Base-by-base conservation (phyloP, 1,140 invertebrate genomes). In the Pachypsylla venusta region DNA sequence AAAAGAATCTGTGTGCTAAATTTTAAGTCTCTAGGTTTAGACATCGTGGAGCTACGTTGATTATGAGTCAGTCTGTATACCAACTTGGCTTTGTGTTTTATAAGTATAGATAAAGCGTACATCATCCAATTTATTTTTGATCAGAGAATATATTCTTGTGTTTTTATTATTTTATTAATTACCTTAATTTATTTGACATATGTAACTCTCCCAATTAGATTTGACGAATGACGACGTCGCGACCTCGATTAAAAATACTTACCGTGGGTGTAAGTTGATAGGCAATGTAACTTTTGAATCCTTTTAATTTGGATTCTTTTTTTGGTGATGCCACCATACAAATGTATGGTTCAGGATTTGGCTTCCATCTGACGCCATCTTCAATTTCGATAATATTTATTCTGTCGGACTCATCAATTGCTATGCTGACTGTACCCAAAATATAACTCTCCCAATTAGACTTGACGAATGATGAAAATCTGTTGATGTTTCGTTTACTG, bases 301-400 rank as follows among this genome's bases (percentile, higher is more conserved):
- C 94, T 70, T 96, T 96, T 61, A 98, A 81, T 75, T 98, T 98
- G 0, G 88, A 84, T 74, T 96, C 93, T 68, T 98, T 98, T 68
- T 97, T 96, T 1, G 93, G 94, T 56, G 93, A 95, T 16, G 90
- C 85, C 3, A 99, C 85, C 54, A 83, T 77, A 61, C 94, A 94
- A 16, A 76, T 79, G 68, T 92, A 95, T 5, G 80, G 76, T 57
- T 85, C 79, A 25, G 78, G 71, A 26, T 81, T 80, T 2, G 79
- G 76, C 54, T 81, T 74, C 92, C 92, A 96, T 54, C 75, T 72
- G 5, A 80, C 76, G 42, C 83, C 83, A 65, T 78, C 73, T 66
- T 82, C 74, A 60, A 59, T 71, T 70, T 88, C 78, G 59, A 84
- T 69, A 61, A 94, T 85, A 67, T 78, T 81, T 14, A 92, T 81